phyloP scores from a whole-genome alignment of 92 coral and sea anemone species.

The Actinernus sp. region DNA sequence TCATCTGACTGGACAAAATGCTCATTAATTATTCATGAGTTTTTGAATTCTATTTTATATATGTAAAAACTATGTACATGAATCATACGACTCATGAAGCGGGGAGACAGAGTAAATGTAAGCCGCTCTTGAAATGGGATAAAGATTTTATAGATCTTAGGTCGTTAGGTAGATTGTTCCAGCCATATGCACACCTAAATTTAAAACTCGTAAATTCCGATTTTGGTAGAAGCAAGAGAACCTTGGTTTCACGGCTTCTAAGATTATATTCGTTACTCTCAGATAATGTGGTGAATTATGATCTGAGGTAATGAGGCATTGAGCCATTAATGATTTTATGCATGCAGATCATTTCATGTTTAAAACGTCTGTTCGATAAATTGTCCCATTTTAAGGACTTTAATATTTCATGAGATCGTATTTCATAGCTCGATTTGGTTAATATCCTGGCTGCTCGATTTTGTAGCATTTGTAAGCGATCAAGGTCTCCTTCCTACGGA shows the following conservation, averaged over 20 bases:
- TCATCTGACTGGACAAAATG: no score
- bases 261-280: neutral
- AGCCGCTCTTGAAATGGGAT: neutral
- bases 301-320: neutral
- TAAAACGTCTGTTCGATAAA: neutral
- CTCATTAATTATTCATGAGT: no score
- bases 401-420: slow-evolving; percentile 6
- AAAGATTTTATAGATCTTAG: neutral
- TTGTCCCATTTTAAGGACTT: slow-evolving; percentile 10
- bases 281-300: neutral
- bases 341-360: slow-evolving; percentile 1
- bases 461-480: slow-evolving; percentile 1
- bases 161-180: slow-evolving; percentile 14
- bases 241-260: neutral
- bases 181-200: neutral
- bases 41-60: no score
- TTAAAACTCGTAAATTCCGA: neutral
- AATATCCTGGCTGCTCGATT: slow-evolving; percentile 24
- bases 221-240: slow-evolving; percentile 4
- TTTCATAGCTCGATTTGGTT: slow-evolving; percentile 5
- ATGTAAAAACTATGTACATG: no score
- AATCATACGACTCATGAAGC: no score
- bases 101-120: neutral
- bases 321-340: slow-evolving; percentile 3
- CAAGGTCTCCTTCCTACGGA: neutral